Percentiles rank a stretch among this genome's conserved stretches.
Evolutionary conservation across 92 coral and sea anemone species (phyloP).

Genomic region (Paramuricea clavata): DNA sequence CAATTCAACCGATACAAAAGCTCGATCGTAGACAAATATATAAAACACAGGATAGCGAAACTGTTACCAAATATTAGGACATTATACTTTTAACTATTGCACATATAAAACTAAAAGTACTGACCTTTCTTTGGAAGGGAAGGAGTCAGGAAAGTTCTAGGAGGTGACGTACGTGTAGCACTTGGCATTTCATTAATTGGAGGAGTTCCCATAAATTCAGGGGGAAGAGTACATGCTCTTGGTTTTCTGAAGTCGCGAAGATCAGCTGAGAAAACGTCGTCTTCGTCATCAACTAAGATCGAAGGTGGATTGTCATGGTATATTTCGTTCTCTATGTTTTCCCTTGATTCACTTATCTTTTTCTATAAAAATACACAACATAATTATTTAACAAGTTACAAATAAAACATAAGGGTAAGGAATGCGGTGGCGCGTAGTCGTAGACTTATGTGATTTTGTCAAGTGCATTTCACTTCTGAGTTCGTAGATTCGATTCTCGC

Average conservation of each 20-base stretch:
- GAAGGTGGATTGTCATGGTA: neutral
- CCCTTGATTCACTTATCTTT: constrained; percentile 7
- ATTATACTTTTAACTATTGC: no score
- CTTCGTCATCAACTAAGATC: constrained; percentile 39
- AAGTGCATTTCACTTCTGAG: no score
- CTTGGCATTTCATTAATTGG: constrained; percentile 12
- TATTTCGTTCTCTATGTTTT: neutral
- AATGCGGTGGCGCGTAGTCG: no score
- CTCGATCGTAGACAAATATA: no score
- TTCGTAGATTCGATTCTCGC: no score
- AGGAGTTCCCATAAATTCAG: neutral
- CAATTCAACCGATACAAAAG: no score
- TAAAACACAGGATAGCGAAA: no score
- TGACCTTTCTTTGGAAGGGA: neutral
- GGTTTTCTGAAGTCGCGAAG: constrained; percentile 26
- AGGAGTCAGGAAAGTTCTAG: constrained; percentile 6
- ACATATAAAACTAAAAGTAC: neutral
- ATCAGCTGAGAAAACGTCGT: constrained; percentile 18
- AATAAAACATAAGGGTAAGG: neutral
- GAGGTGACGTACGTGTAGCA: neutral
- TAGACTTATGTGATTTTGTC: no score
- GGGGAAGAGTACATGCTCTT: constrained; percentile 30
- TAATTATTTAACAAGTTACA: neutral
- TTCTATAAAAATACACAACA: neutral
- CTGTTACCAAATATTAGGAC: no score